Evolutionary conservation across 2,113 vertebrate species (phyloP), one percentile per base, ranked within the genome.

Genomic region (Maccullochella peelii): DNA sequence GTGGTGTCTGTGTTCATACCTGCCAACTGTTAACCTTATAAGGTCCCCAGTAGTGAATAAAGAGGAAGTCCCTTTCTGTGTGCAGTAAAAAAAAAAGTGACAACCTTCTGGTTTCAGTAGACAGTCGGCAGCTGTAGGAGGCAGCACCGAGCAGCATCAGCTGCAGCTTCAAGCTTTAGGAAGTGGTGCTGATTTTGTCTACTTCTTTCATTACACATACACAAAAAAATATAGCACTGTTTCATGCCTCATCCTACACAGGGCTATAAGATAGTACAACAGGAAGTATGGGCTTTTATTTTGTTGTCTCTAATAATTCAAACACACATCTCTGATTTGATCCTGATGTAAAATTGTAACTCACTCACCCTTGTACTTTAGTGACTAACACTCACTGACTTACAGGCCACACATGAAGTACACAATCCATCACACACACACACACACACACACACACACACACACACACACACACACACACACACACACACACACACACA

Each of bases 21-120:
- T 93, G 90, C 59, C 25, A 67, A 79, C 69, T 59, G 54, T 80
- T 93, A 27, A 74, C 94, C 92, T 92, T 94, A 94, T 93, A 94
- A 91, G 94, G 94, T 83, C 80, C 61, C 82, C 23, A 18, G 2
- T 49, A 44, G 61, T 81, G 71, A 82, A 63, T 42, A 71, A 74
- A 71, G 57, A 91, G 93, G 93, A 93, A 93, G 91, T 91, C 57
- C 73, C 70, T 79, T 5, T 66, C 42, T 73, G 52, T 58, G 70
- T 61, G 40, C 36, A 30, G 11, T 42, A n/a, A 49, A 55, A 63
- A 69, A 73, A 67, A 90, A 73, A 86, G 79, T 68, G 85, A 80
- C 79, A 88, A 62, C 21, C 33, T 49, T 54, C 77, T 70, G 87
- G 82, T 86, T 89, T 61, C 42, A 73, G 66, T 65, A 25, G 72